Evolutionary conservation across 1,140 invertebrate genomes (phyloP), one percentile per base, ranked within the genome.

Genomic region (Andricus grossulariae): DNA sequence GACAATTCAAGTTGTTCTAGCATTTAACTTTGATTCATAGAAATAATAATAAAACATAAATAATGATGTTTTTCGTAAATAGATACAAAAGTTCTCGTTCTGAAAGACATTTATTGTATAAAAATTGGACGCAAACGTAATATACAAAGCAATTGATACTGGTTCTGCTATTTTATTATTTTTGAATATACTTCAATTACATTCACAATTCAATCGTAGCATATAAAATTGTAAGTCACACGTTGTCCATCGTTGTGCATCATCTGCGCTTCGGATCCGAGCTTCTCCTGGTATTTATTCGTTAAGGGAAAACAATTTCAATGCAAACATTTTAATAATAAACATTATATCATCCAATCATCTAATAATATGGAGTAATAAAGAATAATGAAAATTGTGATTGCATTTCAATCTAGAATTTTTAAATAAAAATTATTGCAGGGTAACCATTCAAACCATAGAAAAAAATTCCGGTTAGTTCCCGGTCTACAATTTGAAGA

Each of bases 261-360:
- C 91, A 93, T 90, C 92, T 93, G 85, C 93, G 89, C 87, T 93
- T 93, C 57, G 92, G 90, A 77, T 93, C 93, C 66, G 92, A 91
- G 88, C 92, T 92, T 85, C 92, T 86, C 76, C 93, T 93, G 84
- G 92, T 93, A 90, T 86, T 77, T n/a, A 74, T 8, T 77, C 72
- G 81, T 85, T 92, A 92, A 93, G 92, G 91, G 88, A 91, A 82
- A 82, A 75, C 66, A 60, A 71, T 79, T 77, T 76, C 1, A 25
- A 39, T 74, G 19, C 45, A 55, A 45, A 11, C 10, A 45, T 45
- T 45, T 45, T 11, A 45, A 45, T 45, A 45, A 10, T 10, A 10
- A 45, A 45, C 8, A 45, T 45, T 45, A 0, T 10, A 45, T 10
- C 39, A 45, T 45, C 39, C 25, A 32, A 32, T 32, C 25, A 3